Evolutionary conservation across 2,888 invertebrate genomes (phyloP), one percentile per base, ranked within the genome.

Genomic region (Hirtodrosophila histrioides): DNA sequence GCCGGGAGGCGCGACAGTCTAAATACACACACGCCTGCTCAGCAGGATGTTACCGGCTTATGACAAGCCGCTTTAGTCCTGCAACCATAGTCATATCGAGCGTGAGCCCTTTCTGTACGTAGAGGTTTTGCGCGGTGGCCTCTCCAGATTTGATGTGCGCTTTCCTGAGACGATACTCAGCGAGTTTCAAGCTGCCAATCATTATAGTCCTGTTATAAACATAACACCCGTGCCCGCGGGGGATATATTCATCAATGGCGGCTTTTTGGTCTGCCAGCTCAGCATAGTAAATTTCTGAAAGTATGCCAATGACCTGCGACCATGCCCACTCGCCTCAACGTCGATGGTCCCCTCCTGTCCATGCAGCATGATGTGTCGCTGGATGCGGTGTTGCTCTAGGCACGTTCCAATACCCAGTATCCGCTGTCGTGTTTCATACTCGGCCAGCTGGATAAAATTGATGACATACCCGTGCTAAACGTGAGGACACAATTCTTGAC

Each of bases 31-130:
- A 23, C 95, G 96, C 37, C 46, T 72, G 0, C 76, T 81, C 11
- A 69, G 85, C 2, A 68, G 78, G 33, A 61, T 77, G 37, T 89
- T 91, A 51, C 73, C 79, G 0, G 66, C 78, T 1, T 61, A 71
- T 5, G 88, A 90, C n/a, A 90, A 87, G 55, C 94, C 95, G 0
- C 92, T 97, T 0, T 98, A 98, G 98, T 96, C 97, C 0, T 97
- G 98, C 88, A 94, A 95, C 7, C 97, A 98, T 95, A 96, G 96
- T 81, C 91, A 92, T 2, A 92, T 94, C 5, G 93, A 95, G 66
- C 92, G 93, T 3, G 94, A 95, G 77, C 92, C 94, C 75, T 86
- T 81, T 7, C 94, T 98, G 65, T 96, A 95, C 89, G 94, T 95
- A 0, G 98, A 98, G 0, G 94, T 95, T 0, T 94, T 94, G n/a